A percentile compares a stretch with the other conserved stretches of the same genome.
phyloP scores from a whole-genome alignment of 2,113 vertebrate genomes.

The Neopipo cinnamomea region DNA sequence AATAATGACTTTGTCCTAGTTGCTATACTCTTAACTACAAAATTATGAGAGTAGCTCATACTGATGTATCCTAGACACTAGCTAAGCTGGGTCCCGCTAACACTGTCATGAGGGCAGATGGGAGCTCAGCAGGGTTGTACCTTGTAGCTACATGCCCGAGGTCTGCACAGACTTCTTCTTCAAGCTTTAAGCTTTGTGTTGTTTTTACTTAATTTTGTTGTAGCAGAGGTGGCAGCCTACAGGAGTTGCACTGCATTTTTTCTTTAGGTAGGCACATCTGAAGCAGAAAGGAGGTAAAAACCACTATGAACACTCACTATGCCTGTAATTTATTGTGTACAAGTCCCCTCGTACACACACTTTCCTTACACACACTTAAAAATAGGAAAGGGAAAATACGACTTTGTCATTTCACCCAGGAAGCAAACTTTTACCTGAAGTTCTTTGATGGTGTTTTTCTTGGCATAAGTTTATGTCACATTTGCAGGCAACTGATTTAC shows the following conservation, averaged over 20 bases:
- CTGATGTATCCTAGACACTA: not conserved
- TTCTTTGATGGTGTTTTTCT: not conserved
- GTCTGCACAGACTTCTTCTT: not conserved
- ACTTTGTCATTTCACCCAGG: not conserved
- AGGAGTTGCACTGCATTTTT: not conserved
- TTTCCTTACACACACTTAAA: not conserved
- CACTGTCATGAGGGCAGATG: not conserved
- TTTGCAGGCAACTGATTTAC: not conserved
- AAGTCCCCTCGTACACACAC: not conserved
- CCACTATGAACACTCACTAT: not conserved
- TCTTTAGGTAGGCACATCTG: not conserved
- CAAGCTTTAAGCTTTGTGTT: not conserved
- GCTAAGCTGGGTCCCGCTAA: not conserved
- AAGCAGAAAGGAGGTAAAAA: not conserved
- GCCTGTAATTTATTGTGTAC: not conserved
- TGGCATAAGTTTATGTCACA: not conserved
- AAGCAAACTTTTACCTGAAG: not conserved
- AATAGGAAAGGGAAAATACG: not conserved
- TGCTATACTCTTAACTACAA: not conserved
- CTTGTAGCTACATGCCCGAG: not conserved
- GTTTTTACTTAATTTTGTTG: not conserved
- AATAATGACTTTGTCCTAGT: not conserved
- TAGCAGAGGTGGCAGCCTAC: not conserved
- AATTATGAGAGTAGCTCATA: not conserved
- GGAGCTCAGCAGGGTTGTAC: not conserved